Conservation (phyloP, 2,888 invertebrate genomes). For the Zygogramma bicolorata region DNA sequence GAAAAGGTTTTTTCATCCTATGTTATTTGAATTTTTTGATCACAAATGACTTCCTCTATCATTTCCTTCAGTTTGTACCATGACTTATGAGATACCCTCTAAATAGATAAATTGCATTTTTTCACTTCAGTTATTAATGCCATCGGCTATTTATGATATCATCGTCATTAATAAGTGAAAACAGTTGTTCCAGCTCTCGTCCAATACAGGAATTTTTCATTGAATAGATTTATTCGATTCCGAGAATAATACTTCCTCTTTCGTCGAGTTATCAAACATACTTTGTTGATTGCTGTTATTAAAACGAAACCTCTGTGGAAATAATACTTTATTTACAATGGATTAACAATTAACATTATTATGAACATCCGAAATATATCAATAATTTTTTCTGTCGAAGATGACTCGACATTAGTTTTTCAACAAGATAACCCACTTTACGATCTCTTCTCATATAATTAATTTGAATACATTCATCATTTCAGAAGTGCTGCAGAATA, state of each 20-base stretch:
- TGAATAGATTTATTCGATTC: neutral
- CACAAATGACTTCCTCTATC: no score
- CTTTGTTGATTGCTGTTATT: neutral
- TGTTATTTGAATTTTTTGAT: no score
- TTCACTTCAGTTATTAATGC: no score
- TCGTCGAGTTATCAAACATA: neutral
- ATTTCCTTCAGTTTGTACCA: no score
- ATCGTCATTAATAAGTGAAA: no score
- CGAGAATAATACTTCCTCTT: neutral
- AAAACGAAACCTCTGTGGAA: neutral
- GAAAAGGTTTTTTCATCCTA: no score
- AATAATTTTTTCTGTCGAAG: neutral
- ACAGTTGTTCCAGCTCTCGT: neutral
- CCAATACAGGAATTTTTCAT: neutral
- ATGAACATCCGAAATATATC: neutral
- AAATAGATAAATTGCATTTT: no score
- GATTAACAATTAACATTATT: neutral
- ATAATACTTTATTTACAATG: neutral
- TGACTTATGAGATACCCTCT: no score
- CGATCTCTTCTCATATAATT: no score
- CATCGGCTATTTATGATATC: no score
- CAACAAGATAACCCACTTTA: neutral
- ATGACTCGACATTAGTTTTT: neutral
- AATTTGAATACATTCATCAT: no score
- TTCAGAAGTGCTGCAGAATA: no score